Evolutionary conservation across 2,113 vertebrate species (phyloP).

Genomic region (Psittacara wagleri): DNA sequence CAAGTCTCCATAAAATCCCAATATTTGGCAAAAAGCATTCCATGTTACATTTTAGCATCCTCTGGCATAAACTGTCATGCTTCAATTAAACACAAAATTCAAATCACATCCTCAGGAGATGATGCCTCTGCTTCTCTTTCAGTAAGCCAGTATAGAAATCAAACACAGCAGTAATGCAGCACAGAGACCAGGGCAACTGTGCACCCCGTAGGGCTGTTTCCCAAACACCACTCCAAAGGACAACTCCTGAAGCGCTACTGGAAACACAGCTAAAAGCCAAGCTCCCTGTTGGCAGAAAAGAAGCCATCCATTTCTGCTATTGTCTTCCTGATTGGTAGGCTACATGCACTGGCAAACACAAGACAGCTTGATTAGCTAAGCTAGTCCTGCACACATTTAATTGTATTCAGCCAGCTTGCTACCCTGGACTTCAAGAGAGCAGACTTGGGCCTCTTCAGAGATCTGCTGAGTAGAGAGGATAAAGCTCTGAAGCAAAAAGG

Average conservation of each 20-base stretch:
- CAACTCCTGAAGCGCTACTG: background rate
- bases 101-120: background rate
- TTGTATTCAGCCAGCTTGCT: background rate
- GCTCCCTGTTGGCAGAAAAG: background rate
- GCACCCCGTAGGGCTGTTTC: background rate
- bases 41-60: background rate
- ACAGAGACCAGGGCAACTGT: background rate
- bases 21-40: constrained; percentile 4
- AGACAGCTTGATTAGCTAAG: background rate
- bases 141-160: background rate
- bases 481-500: background rate
- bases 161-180: background rate
- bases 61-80: background rate
- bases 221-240: background rate
- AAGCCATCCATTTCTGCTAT: background rate
- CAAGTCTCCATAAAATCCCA: constrained; percentile 27
- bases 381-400: background rate
- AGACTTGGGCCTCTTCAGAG: background rate
- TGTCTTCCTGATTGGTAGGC: background rate
- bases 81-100: constrained; percentile 51
- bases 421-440: background rate
- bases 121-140: background rate
- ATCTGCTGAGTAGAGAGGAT: background rate
- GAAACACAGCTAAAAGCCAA: accelerated
- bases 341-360: background rate